Evolutionary conservation across 1,140 invertebrate genomes (phyloP).

Genomic region (Tribolium castaneum): DNA sequence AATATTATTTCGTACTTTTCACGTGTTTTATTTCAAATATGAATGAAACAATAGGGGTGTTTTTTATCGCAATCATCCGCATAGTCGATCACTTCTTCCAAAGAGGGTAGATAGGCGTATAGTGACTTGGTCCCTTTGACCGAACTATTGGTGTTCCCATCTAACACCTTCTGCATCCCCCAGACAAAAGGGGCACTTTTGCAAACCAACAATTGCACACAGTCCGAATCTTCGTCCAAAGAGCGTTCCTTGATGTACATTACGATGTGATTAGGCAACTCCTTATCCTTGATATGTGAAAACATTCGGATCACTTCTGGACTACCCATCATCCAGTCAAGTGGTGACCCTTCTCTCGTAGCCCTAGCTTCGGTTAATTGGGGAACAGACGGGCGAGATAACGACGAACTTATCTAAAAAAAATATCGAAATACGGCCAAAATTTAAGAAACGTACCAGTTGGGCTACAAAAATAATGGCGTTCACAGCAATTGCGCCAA

Average conservation of each 20-base stretch:
- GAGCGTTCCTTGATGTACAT: conserved; percentile 67
- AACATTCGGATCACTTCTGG: conserved; percentile 69
- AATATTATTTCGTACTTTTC: not conserved
- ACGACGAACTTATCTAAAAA: conserved; percentile 68
- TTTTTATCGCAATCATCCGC: conserved; percentile 74
- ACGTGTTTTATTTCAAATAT: conserved; percentile 22
- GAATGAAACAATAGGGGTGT: conserved; percentile 63
- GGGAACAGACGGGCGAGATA: conserved; percentile 56
- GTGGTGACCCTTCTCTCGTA: conserved; percentile 61
- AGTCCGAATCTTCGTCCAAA: conserved; percentile 71
- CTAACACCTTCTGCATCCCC: conserved; percentile 76
- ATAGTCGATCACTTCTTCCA: conserved; percentile 71
- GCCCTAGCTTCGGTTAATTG: conserved; percentile 55
- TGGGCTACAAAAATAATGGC: conserved; percentile 85
- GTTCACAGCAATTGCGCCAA: conserved; percentile 83
- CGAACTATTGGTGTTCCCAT: conserved; percentile 56
- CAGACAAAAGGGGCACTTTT: conserved; percentile 80
- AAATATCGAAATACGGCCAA: conserved; percentile 23
- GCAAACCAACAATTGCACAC: conserved; percentile 79
- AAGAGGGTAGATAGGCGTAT: conserved; percentile 73
- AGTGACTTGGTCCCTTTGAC: conserved; percentile 64
- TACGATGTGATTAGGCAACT: conserved; percentile 74
- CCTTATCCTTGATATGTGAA: conserved; percentile 68
- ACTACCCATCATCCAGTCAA: conserved; percentile 67
- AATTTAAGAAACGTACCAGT: conserved; percentile 70